Conservation (phyloP, 2,113 vertebrate genomes). For the Fukomys damarensis region DNA sequence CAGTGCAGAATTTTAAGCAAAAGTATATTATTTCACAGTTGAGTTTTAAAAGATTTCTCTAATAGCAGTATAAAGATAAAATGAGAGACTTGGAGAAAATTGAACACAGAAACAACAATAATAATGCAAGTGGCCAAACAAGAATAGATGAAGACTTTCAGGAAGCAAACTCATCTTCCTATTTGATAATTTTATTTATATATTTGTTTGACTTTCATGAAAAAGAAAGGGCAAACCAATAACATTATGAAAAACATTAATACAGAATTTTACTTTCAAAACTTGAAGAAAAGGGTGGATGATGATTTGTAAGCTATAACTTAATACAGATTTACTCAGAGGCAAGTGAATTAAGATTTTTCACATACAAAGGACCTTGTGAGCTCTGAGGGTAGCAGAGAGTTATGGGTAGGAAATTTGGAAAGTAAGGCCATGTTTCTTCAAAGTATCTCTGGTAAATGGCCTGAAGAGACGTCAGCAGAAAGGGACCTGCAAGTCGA, state of each 20-base stretch:
- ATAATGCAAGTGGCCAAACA: neutral
- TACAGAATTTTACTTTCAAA: conserved; percentile 20
- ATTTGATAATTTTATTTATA: conserved; percentile 43
- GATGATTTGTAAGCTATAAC: neutral
- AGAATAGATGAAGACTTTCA: neutral
- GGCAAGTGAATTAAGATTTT: neutral
- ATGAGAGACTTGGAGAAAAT: neutral
- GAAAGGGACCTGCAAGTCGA: neutral
- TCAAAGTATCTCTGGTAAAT: conserved; percentile 35
- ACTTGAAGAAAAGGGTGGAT: neutral
- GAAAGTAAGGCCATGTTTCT: neutral
- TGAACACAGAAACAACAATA: neutral
- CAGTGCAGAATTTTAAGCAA: neutral
- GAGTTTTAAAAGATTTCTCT: neutral
- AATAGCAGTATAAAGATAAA: conserved; percentile 1
- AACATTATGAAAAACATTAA: neutral
- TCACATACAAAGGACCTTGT: neutral
- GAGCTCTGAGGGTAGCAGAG: neutral
- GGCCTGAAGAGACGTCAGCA: neutral
- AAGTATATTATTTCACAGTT: neutral
- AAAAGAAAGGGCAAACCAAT: neutral
- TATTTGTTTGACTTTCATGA: conserved; percentile 5
- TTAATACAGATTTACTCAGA: neutral
- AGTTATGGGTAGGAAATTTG: neutral
- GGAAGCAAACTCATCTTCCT: neutral